phyloP scores from a whole-genome alignment of 2,113 vertebrate species.

The Toxotes jaculatrix region DNA sequence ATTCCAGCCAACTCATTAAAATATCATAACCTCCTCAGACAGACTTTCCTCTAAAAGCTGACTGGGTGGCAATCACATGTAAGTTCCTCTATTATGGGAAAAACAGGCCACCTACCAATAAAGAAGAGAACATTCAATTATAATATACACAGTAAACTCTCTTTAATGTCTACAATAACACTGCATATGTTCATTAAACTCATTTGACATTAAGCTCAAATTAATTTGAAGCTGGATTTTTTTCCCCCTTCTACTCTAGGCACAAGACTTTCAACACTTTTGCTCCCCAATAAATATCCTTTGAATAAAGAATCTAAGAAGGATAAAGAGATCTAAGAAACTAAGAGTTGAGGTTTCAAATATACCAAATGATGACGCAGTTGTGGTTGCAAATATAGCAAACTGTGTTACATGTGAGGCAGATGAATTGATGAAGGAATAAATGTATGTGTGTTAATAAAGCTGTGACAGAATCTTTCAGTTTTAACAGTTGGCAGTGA shows the following conservation, averaged over 20 bases:
- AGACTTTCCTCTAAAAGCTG: constrained; percentile 46
- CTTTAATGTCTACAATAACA: constrained; percentile 5
- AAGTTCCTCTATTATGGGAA: constrained; percentile 19
- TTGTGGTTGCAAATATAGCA: constrained; percentile 15
- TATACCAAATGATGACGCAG: not conserved
- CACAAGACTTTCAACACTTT: not conserved
- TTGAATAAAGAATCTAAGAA: not conserved
- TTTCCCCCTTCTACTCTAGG: not conserved
- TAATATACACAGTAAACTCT: constrained; percentile 1
- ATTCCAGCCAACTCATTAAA: constrained; percentile 29
- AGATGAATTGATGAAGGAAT: not conserved
- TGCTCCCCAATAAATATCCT: not conserved
- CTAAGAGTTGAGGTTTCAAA: not conserved
- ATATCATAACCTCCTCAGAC: constrained; percentile 22
- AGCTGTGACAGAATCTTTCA: constrained; percentile 4
- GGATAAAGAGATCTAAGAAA: constrained; percentile 3
- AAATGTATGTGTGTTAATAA: constrained; percentile 1
- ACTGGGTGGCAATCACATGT: constrained; percentile 18
- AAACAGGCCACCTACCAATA: constrained; percentile 7
- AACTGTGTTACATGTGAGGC: constrained; percentile 23
- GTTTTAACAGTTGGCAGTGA: constrained; percentile 35
- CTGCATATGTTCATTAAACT: not conserved
- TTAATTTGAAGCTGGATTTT: not conserved
- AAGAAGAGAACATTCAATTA: constrained; percentile 7
- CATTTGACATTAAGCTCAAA: constrained; percentile 30